Conservation (phyloP, 2,797 vertebrate genomes). For the Schizothorax lantsangensis region DNA sequence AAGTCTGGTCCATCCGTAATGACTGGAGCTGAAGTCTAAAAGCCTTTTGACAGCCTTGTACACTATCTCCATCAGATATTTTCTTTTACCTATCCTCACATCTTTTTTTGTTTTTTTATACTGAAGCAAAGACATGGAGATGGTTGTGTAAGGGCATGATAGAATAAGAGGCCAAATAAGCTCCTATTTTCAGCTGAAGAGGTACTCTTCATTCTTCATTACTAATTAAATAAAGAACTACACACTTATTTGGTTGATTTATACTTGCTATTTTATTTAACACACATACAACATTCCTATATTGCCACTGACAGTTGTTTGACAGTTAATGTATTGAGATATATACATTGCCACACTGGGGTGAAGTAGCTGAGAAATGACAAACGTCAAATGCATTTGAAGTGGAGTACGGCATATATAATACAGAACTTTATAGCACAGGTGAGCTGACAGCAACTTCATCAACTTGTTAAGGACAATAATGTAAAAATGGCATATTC, state of each 20-base stretch:
- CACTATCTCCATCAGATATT: not conserved
- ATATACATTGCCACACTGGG: not conserved
- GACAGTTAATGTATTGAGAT: not conserved
- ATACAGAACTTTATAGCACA: not conserved
- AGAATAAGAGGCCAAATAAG: not conserved
- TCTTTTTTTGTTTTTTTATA: not conserved
- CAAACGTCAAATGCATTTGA: not conserved
- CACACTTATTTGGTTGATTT: not conserved
- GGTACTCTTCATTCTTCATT: not conserved
- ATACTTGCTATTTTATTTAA: not conserved
- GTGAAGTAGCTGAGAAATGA: not conserved
- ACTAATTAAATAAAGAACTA: not conserved
- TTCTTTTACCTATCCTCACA: not conserved
- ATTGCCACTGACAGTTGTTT: not conserved
- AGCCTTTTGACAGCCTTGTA: constrained; percentile 25
- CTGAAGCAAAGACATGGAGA: not conserved
- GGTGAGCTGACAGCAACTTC: not conserved
- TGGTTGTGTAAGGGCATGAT: not conserved
- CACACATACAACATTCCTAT: not conserved
- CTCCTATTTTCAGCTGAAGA: not conserved
- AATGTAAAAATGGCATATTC: not conserved
- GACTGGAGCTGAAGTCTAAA: not conserved
- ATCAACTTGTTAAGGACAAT: not conserved
- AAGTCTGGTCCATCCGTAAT: not conserved
- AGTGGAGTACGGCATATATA: not conserved